Conservation (phyloP, 1,140 invertebrate species). For the Macrobrachium rosenbergii region DNA sequence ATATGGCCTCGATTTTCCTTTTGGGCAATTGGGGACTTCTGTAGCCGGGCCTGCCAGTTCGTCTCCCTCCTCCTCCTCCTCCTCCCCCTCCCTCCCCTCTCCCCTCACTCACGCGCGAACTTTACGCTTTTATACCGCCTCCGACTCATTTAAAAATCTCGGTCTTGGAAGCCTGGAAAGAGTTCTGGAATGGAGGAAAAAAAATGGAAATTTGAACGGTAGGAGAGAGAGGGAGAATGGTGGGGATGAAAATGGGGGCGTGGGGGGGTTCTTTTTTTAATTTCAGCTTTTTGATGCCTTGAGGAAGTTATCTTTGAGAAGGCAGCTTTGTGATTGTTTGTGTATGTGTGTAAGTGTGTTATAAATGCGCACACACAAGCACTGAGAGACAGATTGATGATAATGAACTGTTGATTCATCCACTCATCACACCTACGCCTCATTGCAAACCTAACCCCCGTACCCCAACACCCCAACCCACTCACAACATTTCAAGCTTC, state of each 20-base stretch:
- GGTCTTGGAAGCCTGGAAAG: neutral
- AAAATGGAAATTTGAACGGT: neutral
- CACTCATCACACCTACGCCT: neutral
- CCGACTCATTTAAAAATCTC: too few relatives aligned
- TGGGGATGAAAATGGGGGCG: neutral
- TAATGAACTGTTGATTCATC: neutral
- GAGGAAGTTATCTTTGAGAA: too few relatives aligned
- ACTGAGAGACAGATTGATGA: too few relatives aligned
- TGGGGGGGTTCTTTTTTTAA: neutral
- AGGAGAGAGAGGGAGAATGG: neutral
- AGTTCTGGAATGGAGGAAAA: neutral
- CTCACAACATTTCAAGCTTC: too few relatives aligned
- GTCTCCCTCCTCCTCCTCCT: too few relatives aligned
- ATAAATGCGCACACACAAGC: neutral
- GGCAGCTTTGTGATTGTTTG: slow-evolving; percentile 2
- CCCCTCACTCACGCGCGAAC: too few relatives aligned
- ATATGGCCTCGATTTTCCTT: too few relatives aligned
- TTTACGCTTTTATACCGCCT: too few relatives aligned
- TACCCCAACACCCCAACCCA: neutral
- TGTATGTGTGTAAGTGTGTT: slow-evolving; percentile 8
- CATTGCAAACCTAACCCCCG: neutral
- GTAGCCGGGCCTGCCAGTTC: too few relatives aligned
- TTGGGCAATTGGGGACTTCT: too few relatives aligned
- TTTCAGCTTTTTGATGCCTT: neutral
- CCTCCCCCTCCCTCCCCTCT: too few relatives aligned